Evolutionary conservation across 2,888 invertebrate genomes (phyloP).

Genomic region (Phytoseiulus persimilis): DNA sequence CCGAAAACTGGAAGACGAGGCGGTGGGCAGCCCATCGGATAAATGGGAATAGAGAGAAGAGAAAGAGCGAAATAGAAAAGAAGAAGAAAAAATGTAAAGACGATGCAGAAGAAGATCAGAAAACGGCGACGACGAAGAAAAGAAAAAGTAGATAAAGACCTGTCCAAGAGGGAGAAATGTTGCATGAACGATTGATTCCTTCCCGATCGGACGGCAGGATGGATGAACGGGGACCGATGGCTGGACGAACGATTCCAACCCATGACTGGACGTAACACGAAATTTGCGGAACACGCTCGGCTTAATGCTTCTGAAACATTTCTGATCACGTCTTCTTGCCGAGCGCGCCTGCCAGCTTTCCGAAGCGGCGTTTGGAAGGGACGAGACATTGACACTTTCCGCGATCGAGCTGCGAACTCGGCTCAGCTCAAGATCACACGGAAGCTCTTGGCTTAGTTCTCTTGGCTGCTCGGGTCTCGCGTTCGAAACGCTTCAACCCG

Average conservation of each 20-base stretch:
- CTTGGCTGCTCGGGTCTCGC: no score
- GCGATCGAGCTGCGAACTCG: background rate
- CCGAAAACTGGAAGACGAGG: background rate
- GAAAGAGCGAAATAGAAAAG: background rate
- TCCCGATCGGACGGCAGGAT: background rate
- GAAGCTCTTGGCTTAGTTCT: no score
- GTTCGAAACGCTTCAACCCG: no score
- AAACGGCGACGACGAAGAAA: background rate
- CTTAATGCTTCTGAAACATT: background rate
- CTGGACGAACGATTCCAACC: background rate
- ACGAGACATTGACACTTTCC: background rate
- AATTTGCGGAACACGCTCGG: background rate
- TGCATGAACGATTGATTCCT: background rate
- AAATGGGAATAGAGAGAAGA: background rate
- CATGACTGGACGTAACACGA: background rate
- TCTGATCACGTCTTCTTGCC: background rate
- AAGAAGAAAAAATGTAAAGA: background rate
- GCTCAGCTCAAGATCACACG: no score
- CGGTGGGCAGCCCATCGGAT: background rate
- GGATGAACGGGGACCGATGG: background rate
- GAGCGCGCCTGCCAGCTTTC: background rate
- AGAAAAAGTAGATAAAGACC: background rate
- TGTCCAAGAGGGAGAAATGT: background rate
- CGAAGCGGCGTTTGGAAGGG: background rate
- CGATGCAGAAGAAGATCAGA: background rate